A percentile compares a stretch with the other conserved stretches of the same genome.
phyloP scores from a whole-genome alignment of 2,113 vertebrate species.

The human region DNA sequence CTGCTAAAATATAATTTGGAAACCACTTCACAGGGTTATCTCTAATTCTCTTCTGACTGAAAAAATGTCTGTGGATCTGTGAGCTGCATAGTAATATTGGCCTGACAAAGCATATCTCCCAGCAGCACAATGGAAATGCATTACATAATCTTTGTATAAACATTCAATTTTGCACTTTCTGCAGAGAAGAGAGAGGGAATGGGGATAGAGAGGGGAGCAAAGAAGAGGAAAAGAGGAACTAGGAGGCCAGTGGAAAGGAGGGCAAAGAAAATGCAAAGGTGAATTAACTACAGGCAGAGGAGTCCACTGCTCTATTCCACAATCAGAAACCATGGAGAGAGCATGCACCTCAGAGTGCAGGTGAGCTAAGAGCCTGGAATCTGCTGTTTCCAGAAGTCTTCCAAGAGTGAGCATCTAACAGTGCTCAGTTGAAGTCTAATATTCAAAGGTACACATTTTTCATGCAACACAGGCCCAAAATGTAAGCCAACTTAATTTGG shows the following conservation, averaged over 20 bases:
- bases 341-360: not conserved
- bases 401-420: not conserved
- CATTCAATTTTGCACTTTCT: constrained; percentile 50
- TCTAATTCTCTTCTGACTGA: constrained; percentile 64
- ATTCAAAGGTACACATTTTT: not conserved
- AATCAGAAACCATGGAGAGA: not conserved
- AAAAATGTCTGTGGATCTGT: constrained; percentile 66
- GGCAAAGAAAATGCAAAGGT: not conserved
- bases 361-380: not conserved
- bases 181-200: not conserved
- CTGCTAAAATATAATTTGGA: constrained; percentile 70
- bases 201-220: not conserved
- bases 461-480: not conserved
- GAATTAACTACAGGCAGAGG: not conserved
- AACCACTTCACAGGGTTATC: constrained; percentile 65
- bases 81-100: constrained; percentile 68
- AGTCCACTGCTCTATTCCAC: not conserved
- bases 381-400: not conserved
- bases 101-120: constrained; percentile 40
- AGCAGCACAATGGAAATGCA: constrained; percentile 15
- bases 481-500: not conserved
- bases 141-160: constrained; percentile 43
- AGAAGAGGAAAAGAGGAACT: not conserved
- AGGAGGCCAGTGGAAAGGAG: not conserved
- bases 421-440: not conserved